Evolutionary conservation across 2,888 invertebrate species (phyloP).

Genomic region (Chelonus formosanus): DNA sequence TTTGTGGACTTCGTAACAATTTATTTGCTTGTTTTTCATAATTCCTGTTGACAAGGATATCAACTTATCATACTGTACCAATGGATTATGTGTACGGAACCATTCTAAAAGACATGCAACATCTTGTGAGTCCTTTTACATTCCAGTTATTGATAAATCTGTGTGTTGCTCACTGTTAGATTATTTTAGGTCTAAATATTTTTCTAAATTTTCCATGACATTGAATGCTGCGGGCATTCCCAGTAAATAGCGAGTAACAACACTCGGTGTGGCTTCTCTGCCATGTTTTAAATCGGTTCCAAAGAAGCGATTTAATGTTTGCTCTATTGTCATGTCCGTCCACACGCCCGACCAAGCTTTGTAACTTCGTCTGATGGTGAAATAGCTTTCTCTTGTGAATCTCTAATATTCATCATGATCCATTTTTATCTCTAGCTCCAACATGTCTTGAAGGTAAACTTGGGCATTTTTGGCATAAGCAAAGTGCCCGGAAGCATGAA

Average conservation of each 20-base stretch:
- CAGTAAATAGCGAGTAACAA: constrained; percentile 33
- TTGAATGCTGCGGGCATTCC: constrained; percentile 50
- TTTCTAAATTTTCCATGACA: constrained; percentile 52
- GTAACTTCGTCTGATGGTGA: constrained; percentile 35
- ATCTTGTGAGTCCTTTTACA: constrained; percentile 51
- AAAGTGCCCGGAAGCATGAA: constrained; percentile 46
- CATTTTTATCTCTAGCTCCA: constrained; percentile 28
- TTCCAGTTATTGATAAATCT: constrained; percentile 55
- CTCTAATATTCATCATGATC: constrained; percentile 24
- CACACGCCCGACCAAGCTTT: constrained; percentile 37
- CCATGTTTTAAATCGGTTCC: constrained; percentile 44
- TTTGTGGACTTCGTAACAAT: constrained; percentile 49
- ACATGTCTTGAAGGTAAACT: constrained; percentile 46
- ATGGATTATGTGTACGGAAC: too few relatives aligned
- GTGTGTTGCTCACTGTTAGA: constrained; percentile 57
- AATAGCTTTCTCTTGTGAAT: constrained; percentile 35
- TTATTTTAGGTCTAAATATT: constrained; percentile 51
- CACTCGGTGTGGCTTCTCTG: constrained; percentile 25
- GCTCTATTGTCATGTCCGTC: constrained; percentile 37
- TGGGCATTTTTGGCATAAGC: constrained; percentile 44
- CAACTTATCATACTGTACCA: constrained; percentile 36
- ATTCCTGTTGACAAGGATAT: constrained; percentile 43
- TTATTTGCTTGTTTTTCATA: constrained; percentile 41
- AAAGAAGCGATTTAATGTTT: constrained; percentile 39
- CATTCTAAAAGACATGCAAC: too few relatives aligned